phyloP scores from a whole-genome alignment of 2,888 invertebrate species.

The Mesorhabditis belari region DNA sequence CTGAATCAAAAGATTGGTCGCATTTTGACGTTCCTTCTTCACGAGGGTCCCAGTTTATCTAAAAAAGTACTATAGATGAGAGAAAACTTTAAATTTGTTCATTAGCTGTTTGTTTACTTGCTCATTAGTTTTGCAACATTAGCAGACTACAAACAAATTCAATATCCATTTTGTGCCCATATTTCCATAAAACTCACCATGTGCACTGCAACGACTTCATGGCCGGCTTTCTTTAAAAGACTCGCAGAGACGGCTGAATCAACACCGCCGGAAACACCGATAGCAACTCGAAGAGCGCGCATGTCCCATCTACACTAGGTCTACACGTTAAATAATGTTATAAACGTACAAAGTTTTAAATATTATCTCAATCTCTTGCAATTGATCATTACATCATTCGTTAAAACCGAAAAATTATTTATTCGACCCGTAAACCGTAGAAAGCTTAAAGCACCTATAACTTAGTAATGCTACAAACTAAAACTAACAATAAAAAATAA shows the following conservation, averaged over 20 bases:
- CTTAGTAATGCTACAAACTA: slow-evolving; percentile 4
- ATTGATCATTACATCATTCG: too few species aligned
- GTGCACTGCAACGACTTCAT: slow-evolving; percentile 52
- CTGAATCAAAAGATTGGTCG: slow-evolving; percentile 71
- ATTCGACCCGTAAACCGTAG: slow-evolving; percentile 3
- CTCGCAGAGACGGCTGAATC: slow-evolving; percentile 86
- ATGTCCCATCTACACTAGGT: not conserved
- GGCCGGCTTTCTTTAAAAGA: slow-evolving; percentile 66
- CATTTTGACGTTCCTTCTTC: slow-evolving; percentile 72
- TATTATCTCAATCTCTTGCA: not conserved
- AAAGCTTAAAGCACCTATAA: not conserved
- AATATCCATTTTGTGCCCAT: not conserved
- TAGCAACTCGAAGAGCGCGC: slow-evolving; percentile 60
- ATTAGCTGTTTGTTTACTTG: not conserved
- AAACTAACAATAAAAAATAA: slow-evolving; percentile 1
- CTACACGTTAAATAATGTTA: not conserved
- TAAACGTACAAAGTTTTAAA: not conserved
- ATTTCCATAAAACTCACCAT: slow-evolving; percentile 61
- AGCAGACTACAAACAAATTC: not conserved
- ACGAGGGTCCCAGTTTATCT: slow-evolving; percentile 86
- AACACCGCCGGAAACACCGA: slow-evolving; percentile 89
- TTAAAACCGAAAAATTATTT: not conserved
- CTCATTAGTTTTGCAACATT: not conserved
- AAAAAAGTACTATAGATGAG: slow-evolving; percentile 63
- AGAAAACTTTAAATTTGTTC: not conserved